Evolutionary conservation across 2,888 invertebrate genomes (phyloP).

Genomic region (Luperina nickerlii): DNA sequence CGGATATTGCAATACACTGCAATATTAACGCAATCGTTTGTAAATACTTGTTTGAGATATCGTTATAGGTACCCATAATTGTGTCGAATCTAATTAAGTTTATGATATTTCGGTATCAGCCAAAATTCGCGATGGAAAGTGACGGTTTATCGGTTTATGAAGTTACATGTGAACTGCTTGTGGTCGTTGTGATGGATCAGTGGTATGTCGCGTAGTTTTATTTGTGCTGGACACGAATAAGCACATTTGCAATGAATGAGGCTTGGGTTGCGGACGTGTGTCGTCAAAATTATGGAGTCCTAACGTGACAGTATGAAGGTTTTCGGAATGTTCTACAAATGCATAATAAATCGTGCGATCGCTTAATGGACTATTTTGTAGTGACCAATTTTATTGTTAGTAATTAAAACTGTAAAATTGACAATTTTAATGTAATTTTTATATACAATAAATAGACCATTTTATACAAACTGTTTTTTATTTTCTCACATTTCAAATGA

Average conservation of each 20-base stretch:
- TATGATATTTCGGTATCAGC: constrained; percentile 65
- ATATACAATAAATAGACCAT: constrained; percentile 90
- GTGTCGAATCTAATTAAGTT: constrained; percentile 68
- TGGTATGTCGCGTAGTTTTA: constrained; percentile 47
- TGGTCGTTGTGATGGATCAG: constrained; percentile 31
- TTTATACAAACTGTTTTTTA: constrained; percentile 87
- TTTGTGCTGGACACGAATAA: constrained; percentile 68
- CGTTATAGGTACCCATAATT: constrained; percentile 62
- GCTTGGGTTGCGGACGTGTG: constrained; percentile 66
- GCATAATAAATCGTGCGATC: constrained; percentile 87
- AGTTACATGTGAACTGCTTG: constrained; percentile 38
- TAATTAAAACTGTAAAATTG: constrained; percentile 88
- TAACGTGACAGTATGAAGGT: constrained; percentile 71
- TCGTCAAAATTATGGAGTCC: constrained; percentile 69
- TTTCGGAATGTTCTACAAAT: constrained; percentile 81
- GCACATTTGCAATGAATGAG: constrained; percentile 60
- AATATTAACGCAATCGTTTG: constrained; percentile 64
- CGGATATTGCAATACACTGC: constrained; percentile 40
- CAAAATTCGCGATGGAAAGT: constrained; percentile 61
- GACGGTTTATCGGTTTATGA: constrained; percentile 41
- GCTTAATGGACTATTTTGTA: constrained; percentile 90
- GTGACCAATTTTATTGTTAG: constrained; percentile 90
- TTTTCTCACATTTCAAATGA: constrained; percentile 74
- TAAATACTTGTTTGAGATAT: constrained; percentile 67
- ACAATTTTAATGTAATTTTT: constrained; percentile 91